Evolutionary conservation across 2,888 invertebrate species (phyloP).

Genomic region (Nycteola revayana): DNA sequence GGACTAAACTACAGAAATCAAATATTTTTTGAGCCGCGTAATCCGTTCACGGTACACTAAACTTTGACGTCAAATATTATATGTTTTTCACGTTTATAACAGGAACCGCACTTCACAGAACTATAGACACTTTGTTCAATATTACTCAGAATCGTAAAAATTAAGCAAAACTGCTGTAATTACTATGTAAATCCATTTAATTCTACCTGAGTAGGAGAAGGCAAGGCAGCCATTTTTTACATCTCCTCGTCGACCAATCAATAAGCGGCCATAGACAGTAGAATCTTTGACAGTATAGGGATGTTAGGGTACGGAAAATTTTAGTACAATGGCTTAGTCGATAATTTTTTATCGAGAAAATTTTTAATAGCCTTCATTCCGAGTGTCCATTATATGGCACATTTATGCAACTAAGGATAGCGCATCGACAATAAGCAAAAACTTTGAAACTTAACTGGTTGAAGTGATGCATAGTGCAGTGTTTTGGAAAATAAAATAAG

Average conservation of each 20-base stretch:
- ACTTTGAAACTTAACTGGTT: too few species aligned
- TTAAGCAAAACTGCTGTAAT: slow-evolving; percentile 33
- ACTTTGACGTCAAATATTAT: slow-evolving; percentile 54
- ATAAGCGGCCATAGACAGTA: slow-evolving; percentile 71
- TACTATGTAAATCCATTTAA: slow-evolving; percentile 55
- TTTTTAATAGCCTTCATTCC: too few species aligned
- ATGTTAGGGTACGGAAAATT: too few species aligned
- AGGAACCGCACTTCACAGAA: slow-evolving; percentile 40
- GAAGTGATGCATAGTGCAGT: too few species aligned
- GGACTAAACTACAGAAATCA: slow-evolving; percentile 41
- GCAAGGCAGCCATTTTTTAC: slow-evolving; percentile 92
- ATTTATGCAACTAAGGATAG: too few species aligned
- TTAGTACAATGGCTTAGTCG: too few species aligned
- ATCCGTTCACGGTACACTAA: slow-evolving; percentile 52
- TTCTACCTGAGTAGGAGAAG: slow-evolving; percentile 92
- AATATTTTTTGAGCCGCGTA: slow-evolving; percentile 44
- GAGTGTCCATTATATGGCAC: too few species aligned
- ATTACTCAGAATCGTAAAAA: slow-evolving; percentile 27
- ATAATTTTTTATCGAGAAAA: too few species aligned
- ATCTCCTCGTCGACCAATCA: slow-evolving; percentile 82
- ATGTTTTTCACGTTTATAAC: slow-evolving; percentile 29
- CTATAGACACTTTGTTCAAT: slow-evolving; percentile 36
- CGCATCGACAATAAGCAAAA: too few species aligned
- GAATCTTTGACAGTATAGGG: slow-evolving; percentile 65
- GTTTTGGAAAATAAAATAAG: too few species aligned